Evolutionary conservation across 2,113 vertebrate genomes (phyloP), one percentile per base, ranked within the genome.

Genomic region (Rhea pennata): DNA sequence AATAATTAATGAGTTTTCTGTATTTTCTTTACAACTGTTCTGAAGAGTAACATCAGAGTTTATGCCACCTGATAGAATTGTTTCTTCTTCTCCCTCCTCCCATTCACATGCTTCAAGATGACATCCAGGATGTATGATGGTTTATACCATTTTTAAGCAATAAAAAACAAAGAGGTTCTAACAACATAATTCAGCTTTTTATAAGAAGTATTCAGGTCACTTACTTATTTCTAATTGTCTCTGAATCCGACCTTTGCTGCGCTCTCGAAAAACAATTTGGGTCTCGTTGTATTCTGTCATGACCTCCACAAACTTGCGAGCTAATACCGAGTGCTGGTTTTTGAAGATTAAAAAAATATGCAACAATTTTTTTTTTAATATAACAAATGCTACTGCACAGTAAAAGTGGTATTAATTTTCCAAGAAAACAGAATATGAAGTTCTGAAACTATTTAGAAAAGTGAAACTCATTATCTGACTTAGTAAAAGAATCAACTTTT

Each of bases 191-290:
- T 36, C 1, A 19, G 14, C 3, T 11, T 44, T 4, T 7, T 23
- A 23, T 6, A 7, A 54, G 31, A 12, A 3, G 5, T 2, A 10
- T 4, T 6, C 31, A 29, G 33, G 26, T 61, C 59, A 98, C 99
- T 99, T 92, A 99, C 99, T 99, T 96, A 99, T 99, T 96, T 99
- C 99, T 46, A 99, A 97, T 89, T 99, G 99, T 27, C 99, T 98
- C 95, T 99, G 99, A 79, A 99, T 99, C 50, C 99, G 98, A 78
- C 98, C 98, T 96, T 99, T 99, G 97, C 99, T 99, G 85, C 98
- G 98, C 74, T 99, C 99, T 93, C 99, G 98, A 94, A 99, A 99
- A 8, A 98, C 98, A 42, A 99, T 99, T 96, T 99, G 99, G 2
- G 99, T 99, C 95, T 99, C 98, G 3, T 99, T 99, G 96, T 99